Base-by-base conservation (phyloP, 2,888 invertebrate genomes). In the Palloptera scutellata region DNA sequence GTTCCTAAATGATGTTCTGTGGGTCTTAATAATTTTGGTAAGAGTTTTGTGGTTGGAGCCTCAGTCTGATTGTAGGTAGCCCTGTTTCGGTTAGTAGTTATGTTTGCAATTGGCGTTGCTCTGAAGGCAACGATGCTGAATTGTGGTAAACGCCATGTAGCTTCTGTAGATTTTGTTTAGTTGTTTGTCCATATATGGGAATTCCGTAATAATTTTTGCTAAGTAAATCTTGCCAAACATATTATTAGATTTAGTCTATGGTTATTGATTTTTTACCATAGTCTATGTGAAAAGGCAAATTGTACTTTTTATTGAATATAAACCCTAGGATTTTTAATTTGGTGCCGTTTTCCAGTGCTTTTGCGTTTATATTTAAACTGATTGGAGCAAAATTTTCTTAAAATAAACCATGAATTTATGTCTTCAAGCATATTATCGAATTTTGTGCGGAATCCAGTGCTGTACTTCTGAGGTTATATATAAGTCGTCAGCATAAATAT, bases 401-500 rank as follows among this genome's bases (percentile, higher is more conserved):
- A 72, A n/a, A n/a, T n/a, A 13, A 67, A 65, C 74, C 70, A 73
- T 12, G 67, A 41, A n/a, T 15, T 12, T 10, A 74, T 72, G 10
- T 68, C 64, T 11, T 40, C 20, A 9, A 68, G 60, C 15, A 71
- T 52, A 5, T 55, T 48, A 20, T 62, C 52, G 1, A 74, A 61
- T 19, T 73, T 40, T 12, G 70, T 65, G 10, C 40, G 53, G 0
- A 59, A 64, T 11, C 64, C 67, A 60, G 68, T 68, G 19, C 59
- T 42, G 51, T 70, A 42, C 59, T 64, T 67, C 13, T n/a, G 60
- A 59, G 2, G 72, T 55, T 10, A 71, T 15, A 43, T 66, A 62
- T 1, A 74, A 66, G 60, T 75, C 73, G 19, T 75, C 72, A 0
- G 72, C 70, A 17, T 70, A 73, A 9, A 65, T 66, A n/a, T 61